Base-by-base conservation (phyloP, 2,888 invertebrate species). In the Coenonympha glycerion region DNA sequence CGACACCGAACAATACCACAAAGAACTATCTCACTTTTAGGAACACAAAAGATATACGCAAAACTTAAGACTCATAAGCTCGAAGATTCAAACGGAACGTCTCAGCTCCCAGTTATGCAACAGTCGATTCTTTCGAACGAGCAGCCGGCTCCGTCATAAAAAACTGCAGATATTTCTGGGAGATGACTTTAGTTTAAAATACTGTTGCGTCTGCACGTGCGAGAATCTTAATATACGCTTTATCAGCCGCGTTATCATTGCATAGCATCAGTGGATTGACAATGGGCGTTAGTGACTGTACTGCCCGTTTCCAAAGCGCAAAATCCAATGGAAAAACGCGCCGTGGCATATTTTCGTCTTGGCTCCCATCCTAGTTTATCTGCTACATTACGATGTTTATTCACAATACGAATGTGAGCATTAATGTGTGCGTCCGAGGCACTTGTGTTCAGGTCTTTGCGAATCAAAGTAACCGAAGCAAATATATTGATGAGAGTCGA, bases 371-470 rank as follows among this genome's bases (percentile, higher is more conserved):
- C 87, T 87, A 87, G 86, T 87, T 87, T 86, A 86, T 87, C 87
- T 84, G 84, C 80, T 86, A 85, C 86, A 85, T 86, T 85, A 85
- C 86, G 85, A 87, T 87, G 87, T 87, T 87, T 87, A 87, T 87
- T 86, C 87, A 87, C 86, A 87, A 87, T 87, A 84, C 85, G 77
- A 83, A 84, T 81, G 81, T 69, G 81, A 79, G 69, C 83, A 84
- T 82, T 80, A 79, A 82, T 85, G 84, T 84, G 82, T 79, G 80
- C 76, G 82, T 79, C 74, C 71, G 73, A 61, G 72, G 77, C 76
- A 79, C 81, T 84, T 76, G 79, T 79, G 72, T 71, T 72, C 66
- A 63, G 66, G 65, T 65, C 65, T 70, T 63, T 69, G 65, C 50
- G 53, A 48, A 53, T 53, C 55, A 55, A 55, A 52, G 53, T 46